Conservation (phyloP, 1,140 invertebrate genomes). For the Lysiphlebus fabarum region DNA sequence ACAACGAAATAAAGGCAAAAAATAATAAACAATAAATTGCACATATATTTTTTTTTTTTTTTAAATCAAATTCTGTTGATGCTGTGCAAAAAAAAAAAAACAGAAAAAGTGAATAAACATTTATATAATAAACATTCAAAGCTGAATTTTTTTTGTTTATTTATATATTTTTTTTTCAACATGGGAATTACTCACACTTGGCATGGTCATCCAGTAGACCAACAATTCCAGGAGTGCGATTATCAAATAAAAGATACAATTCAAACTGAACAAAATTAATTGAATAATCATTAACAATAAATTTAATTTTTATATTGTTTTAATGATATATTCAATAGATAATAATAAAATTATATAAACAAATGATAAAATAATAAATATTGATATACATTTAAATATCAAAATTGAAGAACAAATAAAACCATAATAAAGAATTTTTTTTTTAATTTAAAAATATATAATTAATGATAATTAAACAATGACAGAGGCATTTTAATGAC, state of each 20-base stretch:
- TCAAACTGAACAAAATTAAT: conserved; percentile 5
- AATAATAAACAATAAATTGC: conserved; percentile 7
- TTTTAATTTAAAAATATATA: not conserved
- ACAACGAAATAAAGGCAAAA: not conserved
- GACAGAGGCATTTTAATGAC: conserved; percentile 37
- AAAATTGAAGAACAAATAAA: conserved; percentile 17
- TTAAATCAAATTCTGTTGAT: not conserved
- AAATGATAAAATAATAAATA: conserved; percentile 6
- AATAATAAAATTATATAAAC: conserved; percentile 20
- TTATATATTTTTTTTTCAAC: conserved; percentile 30
- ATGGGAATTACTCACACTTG: conserved; percentile 54
- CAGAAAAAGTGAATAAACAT: conserved; percentile 1
- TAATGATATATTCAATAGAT: conserved; percentile 21
- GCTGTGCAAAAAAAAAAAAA: not conserved
- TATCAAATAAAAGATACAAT: conserved; percentile 35
- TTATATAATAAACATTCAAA: conserved; percentile 25
- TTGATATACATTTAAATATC: not conserved
- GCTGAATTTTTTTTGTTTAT: conserved; percentile 33
- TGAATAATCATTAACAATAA: too few species aligned
- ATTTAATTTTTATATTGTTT: not conserved
- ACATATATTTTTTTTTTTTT: too few species aligned
- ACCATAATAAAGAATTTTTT: conserved; percentile 11
- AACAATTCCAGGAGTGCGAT: conserved; percentile 55
- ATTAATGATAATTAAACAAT: conserved; percentile 17
- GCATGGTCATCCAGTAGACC: conserved; percentile 53